Percentiles rank a stretch among this genome's conserved stretches.
phyloP scores from a whole-genome alignment of 2,113 vertebrate species.

The Salminus brasiliensis region DNA sequence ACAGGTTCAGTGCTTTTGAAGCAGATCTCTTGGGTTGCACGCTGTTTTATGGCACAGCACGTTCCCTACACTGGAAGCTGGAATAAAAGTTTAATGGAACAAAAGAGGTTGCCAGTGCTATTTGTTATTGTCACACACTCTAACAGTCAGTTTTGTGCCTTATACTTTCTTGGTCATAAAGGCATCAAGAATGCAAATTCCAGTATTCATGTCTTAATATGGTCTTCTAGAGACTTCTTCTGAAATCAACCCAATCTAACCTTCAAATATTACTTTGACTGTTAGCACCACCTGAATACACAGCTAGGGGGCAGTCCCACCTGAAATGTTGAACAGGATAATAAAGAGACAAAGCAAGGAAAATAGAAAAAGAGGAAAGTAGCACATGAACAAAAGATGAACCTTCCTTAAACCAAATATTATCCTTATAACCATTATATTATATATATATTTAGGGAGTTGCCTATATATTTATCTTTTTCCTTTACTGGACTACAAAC shows the following conservation, averaged over 20 bases:
- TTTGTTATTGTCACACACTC: not conserved
- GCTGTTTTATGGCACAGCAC: not conserved
- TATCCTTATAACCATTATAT: too few relatives aligned
- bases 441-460: too few relatives aligned
- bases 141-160: not conserved
- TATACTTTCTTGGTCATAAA: not conserved
- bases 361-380: not conserved
- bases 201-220: too few relatives aligned
- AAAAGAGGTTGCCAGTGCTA: not conserved
- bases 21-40: not conserved
- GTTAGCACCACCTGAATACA: not conserved
- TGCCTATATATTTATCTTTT: too few relatives aligned
- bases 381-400: not conserved
- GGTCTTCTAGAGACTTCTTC: too few relatives aligned
- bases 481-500: not conserved
- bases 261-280: not conserved
- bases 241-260: too few relatives aligned
- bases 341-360: not conserved
- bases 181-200: not conserved
- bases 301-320: slow-evolving; percentile 15
- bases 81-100: not conserved
- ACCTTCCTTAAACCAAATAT: too few relatives aligned
- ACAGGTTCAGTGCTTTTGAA: not conserved
- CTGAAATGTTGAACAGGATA: not conserved
- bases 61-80: not conserved